These are phyloP conservation scores for Mesorhabditis spiculigera DNA, from an alignment of 2,888 invertebrate genomes.

Conservation along the genomic window DNA sequence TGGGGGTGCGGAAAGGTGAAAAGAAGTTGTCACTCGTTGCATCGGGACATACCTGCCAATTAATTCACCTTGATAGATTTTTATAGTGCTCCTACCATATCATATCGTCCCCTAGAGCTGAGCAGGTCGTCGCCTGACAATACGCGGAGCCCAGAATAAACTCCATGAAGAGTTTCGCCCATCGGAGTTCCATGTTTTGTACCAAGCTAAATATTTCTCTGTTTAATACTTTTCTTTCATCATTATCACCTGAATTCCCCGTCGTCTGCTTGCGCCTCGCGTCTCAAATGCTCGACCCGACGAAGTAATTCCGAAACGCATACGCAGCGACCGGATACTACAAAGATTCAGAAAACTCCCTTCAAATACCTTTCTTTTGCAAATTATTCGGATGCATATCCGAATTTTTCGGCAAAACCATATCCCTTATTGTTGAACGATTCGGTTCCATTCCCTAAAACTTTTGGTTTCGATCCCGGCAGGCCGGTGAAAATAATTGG, in stretches of 20 bases:
- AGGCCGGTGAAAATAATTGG: too few species aligned
- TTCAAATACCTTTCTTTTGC: neutral
- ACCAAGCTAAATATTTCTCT: slow-evolving; percentile 18
- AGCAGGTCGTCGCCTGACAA: slow-evolving; percentile 33
- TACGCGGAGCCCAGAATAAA: slow-evolving; percentile 40
- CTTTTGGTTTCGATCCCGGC: too few species aligned
- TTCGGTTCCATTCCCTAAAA: too few species aligned
- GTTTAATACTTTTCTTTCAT: neutral
- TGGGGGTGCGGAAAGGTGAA: slow-evolving; percentile 12
- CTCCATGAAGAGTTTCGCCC: slow-evolving; percentile 51
- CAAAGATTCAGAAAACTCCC: neutral
- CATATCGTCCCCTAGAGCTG: slow-evolving; percentile 57
- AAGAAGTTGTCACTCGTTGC: slow-evolving; percentile 7
- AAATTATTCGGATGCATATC: neutral
- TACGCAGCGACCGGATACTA: neutral
- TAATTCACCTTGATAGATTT: slow-evolving; percentile 8
- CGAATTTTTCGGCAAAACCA: slow-evolving; percentile 30
- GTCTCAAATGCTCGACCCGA: neutral
- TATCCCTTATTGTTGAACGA: slow-evolving; percentile 26
- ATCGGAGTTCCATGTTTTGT: slow-evolving; percentile 39
- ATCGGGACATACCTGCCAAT: slow-evolving; percentile 6
- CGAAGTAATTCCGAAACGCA: slow-evolving; percentile 1
- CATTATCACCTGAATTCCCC: neutral
- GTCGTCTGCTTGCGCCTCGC: neutral
- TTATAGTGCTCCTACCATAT: slow-evolving; percentile 57